A percentile compares a stretch with the other conserved stretches of the same genome.
phyloP scores from a whole-genome alignment of 2,888 invertebrate species.

The Rhamphomyia laevipes region DNA sequence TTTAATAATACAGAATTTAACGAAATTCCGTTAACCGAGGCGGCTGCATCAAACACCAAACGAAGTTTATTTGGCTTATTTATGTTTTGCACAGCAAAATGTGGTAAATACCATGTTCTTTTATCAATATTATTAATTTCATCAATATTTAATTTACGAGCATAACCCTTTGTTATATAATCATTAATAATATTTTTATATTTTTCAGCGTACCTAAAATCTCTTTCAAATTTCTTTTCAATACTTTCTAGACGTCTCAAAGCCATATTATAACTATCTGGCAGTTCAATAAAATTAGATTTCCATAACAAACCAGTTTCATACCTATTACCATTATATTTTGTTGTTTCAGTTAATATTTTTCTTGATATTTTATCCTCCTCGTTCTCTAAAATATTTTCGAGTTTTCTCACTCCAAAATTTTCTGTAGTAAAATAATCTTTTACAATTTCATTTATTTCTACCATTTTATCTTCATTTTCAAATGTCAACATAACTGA shows the following conservation, averaged over 20 bases:
- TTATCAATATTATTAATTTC: slow-evolving; percentile 10
- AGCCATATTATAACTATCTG: slow-evolving; percentile 15
- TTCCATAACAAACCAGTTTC: slow-evolving; percentile 12
- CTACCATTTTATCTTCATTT: background rate
- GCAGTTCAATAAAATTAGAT: slow-evolving; percentile 7
- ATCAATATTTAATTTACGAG: slow-evolving; percentile 10
- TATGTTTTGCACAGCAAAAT: too few species aligned
- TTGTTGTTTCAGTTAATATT: slow-evolving; percentile 5
- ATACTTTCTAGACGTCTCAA: slow-evolving; percentile 11
- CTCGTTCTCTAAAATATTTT: slow-evolving; percentile 2
- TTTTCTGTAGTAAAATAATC: slow-evolving; percentile 1
- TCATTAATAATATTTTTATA: slow-evolving; percentile 13
- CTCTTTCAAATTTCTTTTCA: slow-evolving; percentile 13
- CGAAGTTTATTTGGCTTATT: too few species aligned
- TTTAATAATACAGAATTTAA: slow-evolving; percentile 22
- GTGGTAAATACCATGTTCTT: slow-evolving; percentile 21
- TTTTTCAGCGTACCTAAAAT: slow-evolving; percentile 8
- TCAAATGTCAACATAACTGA: background rate
- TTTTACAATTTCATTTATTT: background rate
- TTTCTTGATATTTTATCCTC: slow-evolving; percentile 4
- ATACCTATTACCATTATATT: slow-evolving; percentile 3
- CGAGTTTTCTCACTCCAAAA: background rate
- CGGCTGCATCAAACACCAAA: slow-evolving; percentile 26
- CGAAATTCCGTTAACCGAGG: slow-evolving; percentile 16
- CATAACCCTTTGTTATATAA: slow-evolving; percentile 16